Percentiles rank a stretch among this genome's conserved stretches.
Conservation (phyloP, 1,140 invertebrate genomes). For the Oedothorax gibbosus region DNA sequence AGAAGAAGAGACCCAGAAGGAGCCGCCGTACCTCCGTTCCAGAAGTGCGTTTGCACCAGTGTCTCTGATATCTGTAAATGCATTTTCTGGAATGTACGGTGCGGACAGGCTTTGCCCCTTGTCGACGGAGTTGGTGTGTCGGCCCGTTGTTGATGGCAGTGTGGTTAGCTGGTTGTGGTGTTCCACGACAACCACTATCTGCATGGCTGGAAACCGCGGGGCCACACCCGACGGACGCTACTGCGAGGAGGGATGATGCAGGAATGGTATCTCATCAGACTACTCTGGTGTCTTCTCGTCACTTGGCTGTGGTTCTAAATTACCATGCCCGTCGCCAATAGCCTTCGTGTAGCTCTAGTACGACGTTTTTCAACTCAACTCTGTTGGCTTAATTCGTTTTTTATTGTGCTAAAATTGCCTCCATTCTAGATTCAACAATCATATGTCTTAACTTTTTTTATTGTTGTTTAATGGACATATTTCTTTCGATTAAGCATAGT, state of each 20-base stretch:
- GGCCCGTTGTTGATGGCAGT: slow-evolving; percentile 81
- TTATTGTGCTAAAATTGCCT: neutral
- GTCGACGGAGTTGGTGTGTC: neutral
- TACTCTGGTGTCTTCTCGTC: neutral
- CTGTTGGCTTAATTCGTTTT: too few relatives aligned
- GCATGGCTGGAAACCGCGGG: slow-evolving; percentile 80
- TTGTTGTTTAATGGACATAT: too few relatives aligned
- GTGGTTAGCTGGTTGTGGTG: slow-evolving; percentile 99
- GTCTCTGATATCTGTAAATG: slow-evolving; percentile 92
- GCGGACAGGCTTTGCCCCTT: slow-evolving; percentile 23
- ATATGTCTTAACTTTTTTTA: too few relatives aligned
- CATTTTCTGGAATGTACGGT: slow-evolving; percentile 99
- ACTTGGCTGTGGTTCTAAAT: too few relatives aligned
- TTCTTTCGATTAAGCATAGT: too few relatives aligned
- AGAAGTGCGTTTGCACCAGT: slow-evolving; percentile 93
- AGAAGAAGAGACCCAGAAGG: neutral
- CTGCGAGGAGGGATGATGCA: neutral
- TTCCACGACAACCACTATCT: slow-evolving; percentile 88
- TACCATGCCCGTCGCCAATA: too few relatives aligned
- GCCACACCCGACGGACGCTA: slow-evolving; percentile 30
- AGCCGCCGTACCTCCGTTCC: slow-evolving; percentile 82
- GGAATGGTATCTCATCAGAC: neutral
- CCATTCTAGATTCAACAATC: neutral
- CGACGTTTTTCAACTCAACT: too few relatives aligned
- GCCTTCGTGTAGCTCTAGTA: too few relatives aligned